Percentiles rank a stretch among this genome's conserved stretches.
These are phyloP conservation scores for Oryzias sinensis DNA, from an alignment of 2,797 vertebrate genomes.

Conservation along the genomic window DNA sequence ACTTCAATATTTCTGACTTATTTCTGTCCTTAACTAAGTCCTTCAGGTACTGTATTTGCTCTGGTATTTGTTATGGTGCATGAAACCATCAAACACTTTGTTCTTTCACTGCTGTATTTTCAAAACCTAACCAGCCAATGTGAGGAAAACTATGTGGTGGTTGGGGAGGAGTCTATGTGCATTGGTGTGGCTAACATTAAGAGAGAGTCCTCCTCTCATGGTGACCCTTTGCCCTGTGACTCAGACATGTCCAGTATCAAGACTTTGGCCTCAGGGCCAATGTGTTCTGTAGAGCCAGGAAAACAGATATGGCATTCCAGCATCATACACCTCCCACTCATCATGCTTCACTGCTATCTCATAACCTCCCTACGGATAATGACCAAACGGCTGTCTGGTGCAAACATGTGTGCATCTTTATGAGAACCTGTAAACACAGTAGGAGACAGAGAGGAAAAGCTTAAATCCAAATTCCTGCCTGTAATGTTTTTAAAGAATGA, in stretches of 20 bases:
- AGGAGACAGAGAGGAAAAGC: not conserved
- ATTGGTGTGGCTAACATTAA: conserved; percentile 14
- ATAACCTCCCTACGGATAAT: conserved; percentile 36
- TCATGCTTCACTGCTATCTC: conserved; percentile 45
- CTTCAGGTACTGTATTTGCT: too few species aligned
- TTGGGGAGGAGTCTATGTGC: not conserved
- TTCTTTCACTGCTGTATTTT: too few species aligned
- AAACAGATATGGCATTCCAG: conserved; percentile 57
- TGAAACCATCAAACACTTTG: too few species aligned
- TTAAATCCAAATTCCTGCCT: too few species aligned
- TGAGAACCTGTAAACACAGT: conserved; percentile 10
- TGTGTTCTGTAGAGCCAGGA: conserved; percentile 49
- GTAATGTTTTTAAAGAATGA: too few species aligned
- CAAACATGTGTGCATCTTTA: conserved; percentile 15
- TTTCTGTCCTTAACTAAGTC: too few species aligned
- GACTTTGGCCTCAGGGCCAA: conserved; percentile 45
- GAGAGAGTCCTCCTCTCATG: conserved; percentile 36
- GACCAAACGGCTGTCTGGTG: conserved; percentile 33
- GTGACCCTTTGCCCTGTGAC: conserved; percentile 47
- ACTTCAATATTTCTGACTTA: too few species aligned
- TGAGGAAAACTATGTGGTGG: not conserved
- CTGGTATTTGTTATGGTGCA: too few species aligned
- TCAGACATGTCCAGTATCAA: conserved; percentile 53
- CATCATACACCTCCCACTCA: conserved; percentile 59
- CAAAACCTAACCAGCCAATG: too few species aligned